phyloP scores from a whole-genome alignment of 2,113 vertebrate genomes.

The Pelobates fuscus region DNA sequence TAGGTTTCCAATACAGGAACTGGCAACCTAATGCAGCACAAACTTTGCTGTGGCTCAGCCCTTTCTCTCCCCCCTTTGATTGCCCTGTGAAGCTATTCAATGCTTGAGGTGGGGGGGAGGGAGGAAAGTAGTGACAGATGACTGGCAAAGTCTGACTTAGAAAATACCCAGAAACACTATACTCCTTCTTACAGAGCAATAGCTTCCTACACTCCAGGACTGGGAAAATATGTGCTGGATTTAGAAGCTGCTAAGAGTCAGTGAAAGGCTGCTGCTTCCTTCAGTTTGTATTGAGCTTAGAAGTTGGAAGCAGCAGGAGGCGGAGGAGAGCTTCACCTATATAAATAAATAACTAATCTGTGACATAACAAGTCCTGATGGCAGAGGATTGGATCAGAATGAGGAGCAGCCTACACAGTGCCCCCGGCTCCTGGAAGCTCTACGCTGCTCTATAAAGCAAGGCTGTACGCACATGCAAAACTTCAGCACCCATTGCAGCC shows the following conservation, averaged over 20 bases:
- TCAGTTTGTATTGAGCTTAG: conserved; percentile 15
- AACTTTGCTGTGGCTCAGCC: conserved; percentile 5
- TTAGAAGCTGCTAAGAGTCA: conserved; percentile 12
- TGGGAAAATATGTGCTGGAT: conserved; percentile 34
- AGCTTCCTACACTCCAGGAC: conserved; percentile 29
- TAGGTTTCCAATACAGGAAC: conserved; percentile 25
- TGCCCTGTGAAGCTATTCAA: conserved; percentile 40
- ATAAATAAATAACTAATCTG: conserved; percentile 39
- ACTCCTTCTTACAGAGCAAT: conserved; percentile 34
- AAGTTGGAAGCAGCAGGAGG: conserved; percentile 16
- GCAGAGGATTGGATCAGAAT: conserved; percentile 37
- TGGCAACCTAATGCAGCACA: conserved; percentile 30
- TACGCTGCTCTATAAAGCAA: conserved; percentile 9
- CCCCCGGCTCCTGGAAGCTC: not conserved
- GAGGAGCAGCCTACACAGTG: conserved; percentile 18
- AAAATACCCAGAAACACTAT: conserved; percentile 45
- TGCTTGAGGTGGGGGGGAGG: conserved; percentile 44
- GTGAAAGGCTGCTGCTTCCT: conserved; percentile 20
- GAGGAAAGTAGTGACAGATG: conserved; percentile 38
- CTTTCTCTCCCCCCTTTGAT: conserved; percentile 36
- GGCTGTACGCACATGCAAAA: not conserved
- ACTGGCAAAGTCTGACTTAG: conserved; percentile 41
- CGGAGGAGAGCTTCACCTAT: conserved; percentile 27
- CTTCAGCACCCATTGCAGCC: not conserved
- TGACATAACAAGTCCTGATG: conserved; percentile 41